Evolutionary conservation across 2,113 vertebrate genomes (phyloP).

Genomic region (Dascyllus trimaculatus): DNA sequence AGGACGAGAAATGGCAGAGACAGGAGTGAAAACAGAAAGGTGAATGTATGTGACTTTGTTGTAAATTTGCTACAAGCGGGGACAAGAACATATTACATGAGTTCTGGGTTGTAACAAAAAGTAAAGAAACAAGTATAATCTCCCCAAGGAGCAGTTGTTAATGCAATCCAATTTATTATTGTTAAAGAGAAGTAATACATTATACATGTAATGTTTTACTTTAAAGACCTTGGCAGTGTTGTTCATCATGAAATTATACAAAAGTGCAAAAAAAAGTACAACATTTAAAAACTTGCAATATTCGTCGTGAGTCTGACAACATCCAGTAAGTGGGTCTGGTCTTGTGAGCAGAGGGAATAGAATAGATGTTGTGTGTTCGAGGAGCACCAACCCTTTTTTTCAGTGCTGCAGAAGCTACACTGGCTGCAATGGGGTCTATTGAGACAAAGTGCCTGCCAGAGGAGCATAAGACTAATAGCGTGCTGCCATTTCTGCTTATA

Average conservation of each 20-base stretch:
- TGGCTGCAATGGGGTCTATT: constrained; percentile 66
- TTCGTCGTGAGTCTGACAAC: constrained; percentile 39
- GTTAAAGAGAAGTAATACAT: constrained; percentile 50
- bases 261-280: constrained; percentile 53
- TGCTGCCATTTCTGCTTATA: constrained; percentile 73
- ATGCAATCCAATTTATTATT: constrained; percentile 48
- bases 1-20: constrained; percentile 11
- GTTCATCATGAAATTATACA: constrained; percentile 56
- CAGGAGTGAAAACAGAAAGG: not conserved
- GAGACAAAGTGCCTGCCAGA: constrained; percentile 75
- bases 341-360: constrained; percentile 50
- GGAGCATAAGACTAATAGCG: constrained; percentile 74
- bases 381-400: constrained; percentile 55
- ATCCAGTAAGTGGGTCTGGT: constrained; percentile 62
- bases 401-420: constrained; percentile 63
- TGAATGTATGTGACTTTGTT: constrained; percentile 5
- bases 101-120: not conserved
- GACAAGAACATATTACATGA: constrained; percentile 2
- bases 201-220: constrained; percentile 56
- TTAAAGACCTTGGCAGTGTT: constrained; percentile 49
- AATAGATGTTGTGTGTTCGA: constrained; percentile 62
- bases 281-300: constrained; percentile 50
- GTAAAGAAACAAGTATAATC: constrained; percentile 24
- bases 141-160: constrained; percentile 32
- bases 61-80: not conserved